A percentile compares a stretch with the other conserved stretches of the same genome.
phyloP scores from a whole-genome alignment of 2,888 invertebrate genomes.

The Lapara coniferarum region DNA sequence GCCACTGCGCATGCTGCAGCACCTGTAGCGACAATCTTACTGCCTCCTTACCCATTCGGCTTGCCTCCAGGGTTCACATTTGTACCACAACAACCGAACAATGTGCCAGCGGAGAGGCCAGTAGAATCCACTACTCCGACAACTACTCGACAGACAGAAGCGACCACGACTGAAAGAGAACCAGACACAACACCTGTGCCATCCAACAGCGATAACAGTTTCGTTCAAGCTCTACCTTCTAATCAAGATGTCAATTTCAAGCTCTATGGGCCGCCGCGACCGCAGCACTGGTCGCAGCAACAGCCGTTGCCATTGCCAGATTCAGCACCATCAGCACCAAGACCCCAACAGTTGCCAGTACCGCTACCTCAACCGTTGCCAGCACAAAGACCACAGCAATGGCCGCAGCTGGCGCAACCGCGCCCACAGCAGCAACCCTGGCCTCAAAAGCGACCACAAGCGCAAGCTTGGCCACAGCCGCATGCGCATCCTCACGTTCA shows the following conservation, averaged over 20 bases:
- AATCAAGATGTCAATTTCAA: conserved; percentile 66
- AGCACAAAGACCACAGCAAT: conserved; percentile 31
- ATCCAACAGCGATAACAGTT: conserved; percentile 64
- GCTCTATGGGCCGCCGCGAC: conserved; percentile 55
- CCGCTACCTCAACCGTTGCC: conserved; percentile 18
- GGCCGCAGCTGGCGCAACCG: conserved; percentile 32
- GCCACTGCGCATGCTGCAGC: conserved; percentile 76
- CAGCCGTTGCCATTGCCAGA: conserved; percentile 31
- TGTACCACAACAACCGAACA: conserved; percentile 56
- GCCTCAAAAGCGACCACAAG: conserved; percentile 33
- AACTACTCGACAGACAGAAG: conserved; percentile 44
- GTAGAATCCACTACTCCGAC: conserved; percentile 61
- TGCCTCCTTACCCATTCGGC: conserved; percentile 76
- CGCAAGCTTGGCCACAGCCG: conserved; percentile 31
- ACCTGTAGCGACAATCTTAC: conserved; percentile 71
- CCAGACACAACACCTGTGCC: conserved; percentile 61
- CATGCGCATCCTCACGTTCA: conserved; percentile 31
- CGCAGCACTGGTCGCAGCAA: conserved; percentile 37
- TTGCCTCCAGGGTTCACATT: conserved; percentile 66
- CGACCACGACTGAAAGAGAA: conserved; percentile 37
- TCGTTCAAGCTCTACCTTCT: conserved; percentile 67
- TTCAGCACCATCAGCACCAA: conserved; percentile 24
- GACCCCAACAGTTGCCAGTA: conserved; percentile 30
- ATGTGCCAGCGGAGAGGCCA: conserved; percentile 50
- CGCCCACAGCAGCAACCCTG: conserved; percentile 31